A percentile compares a stretch with the other conserved stretches of the same genome.
Evolutionary conservation across 2,888 invertebrate species (phyloP).

Genomic region (Glyphotaelius pellucidus): DNA sequence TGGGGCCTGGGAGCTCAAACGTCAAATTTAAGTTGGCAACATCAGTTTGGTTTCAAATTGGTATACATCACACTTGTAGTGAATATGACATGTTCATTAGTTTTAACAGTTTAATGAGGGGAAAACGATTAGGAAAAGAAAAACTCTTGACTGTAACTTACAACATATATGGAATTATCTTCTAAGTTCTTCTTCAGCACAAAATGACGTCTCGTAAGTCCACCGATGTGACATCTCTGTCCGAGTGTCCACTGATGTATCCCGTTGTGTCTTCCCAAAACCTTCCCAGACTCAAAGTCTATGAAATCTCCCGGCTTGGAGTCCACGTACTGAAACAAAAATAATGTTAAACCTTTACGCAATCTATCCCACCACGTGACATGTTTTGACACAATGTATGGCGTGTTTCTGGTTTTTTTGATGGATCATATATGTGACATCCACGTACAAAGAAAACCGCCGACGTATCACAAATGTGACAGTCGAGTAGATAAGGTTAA

Average conservation of each 20-base stretch:
- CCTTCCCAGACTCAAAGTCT: slow-evolving; percentile 86
- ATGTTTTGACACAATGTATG: too few species aligned
- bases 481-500: too few species aligned
- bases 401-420: too few species aligned
- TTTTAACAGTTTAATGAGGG: not conserved
- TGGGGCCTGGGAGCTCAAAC: too few species aligned
- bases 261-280: slow-evolving; percentile 89
- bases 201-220: slow-evolving; percentile 83
- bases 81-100: too few species aligned
- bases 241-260: slow-evolving; percentile 96
- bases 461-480: too few species aligned
- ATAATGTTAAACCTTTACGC: not conserved
- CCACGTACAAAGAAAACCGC: too few species aligned
- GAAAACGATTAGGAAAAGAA: not conserved
- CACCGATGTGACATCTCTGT: slow-evolving; percentile 85
- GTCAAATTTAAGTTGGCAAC: too few species aligned
- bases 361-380: not conserved
- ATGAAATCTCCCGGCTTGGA: slow-evolving; percentile 88
- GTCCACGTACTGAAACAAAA: slow-evolving; percentile 84
- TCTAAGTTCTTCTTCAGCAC: slow-evolving; percentile 83
- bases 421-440: too few species aligned
- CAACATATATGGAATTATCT: slow-evolving; percentile 88
- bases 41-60: too few species aligned
- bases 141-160: slow-evolving; percentile 71
- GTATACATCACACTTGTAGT: too few species aligned